A percentile compares a stretch with the other conserved stretches of the same genome.
Conservation (phyloP, 1,140 invertebrate species). For the Ditylenchus dipsaci region DNA sequence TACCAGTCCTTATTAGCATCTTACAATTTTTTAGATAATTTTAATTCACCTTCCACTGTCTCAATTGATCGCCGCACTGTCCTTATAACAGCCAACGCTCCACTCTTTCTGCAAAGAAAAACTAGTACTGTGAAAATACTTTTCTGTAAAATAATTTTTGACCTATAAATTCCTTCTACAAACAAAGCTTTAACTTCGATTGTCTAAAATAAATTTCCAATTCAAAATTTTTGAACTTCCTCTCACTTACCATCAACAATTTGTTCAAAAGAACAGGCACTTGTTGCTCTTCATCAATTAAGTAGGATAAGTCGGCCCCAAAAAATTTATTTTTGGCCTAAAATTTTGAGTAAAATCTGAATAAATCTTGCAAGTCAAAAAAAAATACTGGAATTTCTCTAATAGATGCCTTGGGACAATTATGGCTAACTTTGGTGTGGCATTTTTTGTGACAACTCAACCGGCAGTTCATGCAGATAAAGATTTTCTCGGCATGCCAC, state of each 20-base stretch:
- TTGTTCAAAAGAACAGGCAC: constrained; percentile 79
- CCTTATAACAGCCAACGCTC: constrained; percentile 58
- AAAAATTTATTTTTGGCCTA: constrained; percentile 65
- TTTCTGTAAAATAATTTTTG: background rate
- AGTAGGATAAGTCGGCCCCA: constrained; percentile 70
- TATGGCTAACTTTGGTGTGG: constrained; percentile 67
- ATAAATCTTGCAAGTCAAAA: too few relatives aligned
- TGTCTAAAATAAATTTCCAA: background rate
- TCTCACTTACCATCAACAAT: constrained; percentile 67
- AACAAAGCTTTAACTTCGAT: constrained; percentile 87
- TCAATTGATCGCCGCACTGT: constrained; percentile 46
- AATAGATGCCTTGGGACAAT: constrained; percentile 61
- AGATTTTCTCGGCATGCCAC: constrained; percentile 85
- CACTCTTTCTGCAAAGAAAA: constrained; percentile 90
- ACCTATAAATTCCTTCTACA: constrained; percentile 59
- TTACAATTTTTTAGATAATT: too few relatives aligned
- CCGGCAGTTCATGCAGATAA: constrained; percentile 81
- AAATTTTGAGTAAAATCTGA: background rate
- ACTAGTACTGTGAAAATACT: too few relatives aligned
- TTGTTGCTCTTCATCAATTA: constrained; percentile 68
- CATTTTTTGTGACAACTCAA: constrained; percentile 91
- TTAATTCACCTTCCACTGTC: constrained; percentile 12
- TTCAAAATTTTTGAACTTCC: constrained; percentile 57
- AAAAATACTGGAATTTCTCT: constrained; percentile 18
- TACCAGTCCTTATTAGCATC: too few relatives aligned